These are phyloP conservation scores for Lacerta bilineata DNA, from an alignment of 2,797 vertebrate species.

Conservation along the genomic window DNA sequence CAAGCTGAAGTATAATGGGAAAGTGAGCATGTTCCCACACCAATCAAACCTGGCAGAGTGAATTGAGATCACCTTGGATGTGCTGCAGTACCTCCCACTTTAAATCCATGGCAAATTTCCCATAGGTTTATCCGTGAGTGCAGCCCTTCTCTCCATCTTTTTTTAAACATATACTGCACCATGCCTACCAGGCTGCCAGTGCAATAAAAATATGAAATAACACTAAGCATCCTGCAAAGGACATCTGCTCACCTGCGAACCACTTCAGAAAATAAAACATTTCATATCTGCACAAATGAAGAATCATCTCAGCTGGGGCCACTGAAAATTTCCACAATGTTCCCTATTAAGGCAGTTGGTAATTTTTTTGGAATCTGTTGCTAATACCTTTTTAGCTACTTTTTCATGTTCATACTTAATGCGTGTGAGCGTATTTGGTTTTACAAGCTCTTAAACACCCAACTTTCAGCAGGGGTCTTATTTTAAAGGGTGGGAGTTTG, in stretches of 20 bases:
- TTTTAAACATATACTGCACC: background rate
- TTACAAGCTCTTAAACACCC: background rate
- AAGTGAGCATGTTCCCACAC: background rate
- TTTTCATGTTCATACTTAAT: background rate
- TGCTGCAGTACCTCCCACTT: background rate
- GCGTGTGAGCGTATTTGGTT: background rate
- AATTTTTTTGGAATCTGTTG: background rate
- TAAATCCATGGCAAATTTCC: background rate
- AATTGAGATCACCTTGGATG: conserved; percentile 20
- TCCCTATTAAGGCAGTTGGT: background rate
- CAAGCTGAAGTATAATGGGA: background rate
- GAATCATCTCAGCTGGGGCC: background rate
- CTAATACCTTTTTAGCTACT: background rate
- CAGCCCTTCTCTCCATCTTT: background rate
- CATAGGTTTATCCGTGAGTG: background rate
- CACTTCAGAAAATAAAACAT: background rate
- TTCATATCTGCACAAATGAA: background rate
- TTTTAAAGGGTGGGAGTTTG: background rate
- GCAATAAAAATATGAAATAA: background rate
- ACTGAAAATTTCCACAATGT: background rate
- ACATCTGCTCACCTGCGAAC: background rate
- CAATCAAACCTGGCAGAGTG: background rate
- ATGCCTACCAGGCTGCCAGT: background rate
- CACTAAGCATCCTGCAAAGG: background rate
- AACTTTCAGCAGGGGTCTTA: background rate